A percentile compares a stretch with the other conserved stretches of the same genome.
Conservation (phyloP, 2,113 vertebrate species). For the Ctenodactylus gundi region DNA sequence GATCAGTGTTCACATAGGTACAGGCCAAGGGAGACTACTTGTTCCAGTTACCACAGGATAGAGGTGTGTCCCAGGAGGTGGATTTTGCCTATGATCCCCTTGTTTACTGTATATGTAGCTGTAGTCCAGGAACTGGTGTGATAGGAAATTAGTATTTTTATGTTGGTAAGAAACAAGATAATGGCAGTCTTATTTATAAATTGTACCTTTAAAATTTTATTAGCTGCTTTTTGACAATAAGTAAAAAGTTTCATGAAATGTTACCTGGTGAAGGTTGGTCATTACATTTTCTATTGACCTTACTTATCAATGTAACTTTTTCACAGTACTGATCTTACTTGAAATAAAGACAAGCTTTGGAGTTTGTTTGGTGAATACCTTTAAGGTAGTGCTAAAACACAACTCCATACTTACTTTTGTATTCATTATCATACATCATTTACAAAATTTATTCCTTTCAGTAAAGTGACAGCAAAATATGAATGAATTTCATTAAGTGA, state of each 20-base stretch:
- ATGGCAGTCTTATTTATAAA: conserved; percentile 45
- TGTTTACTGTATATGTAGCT: not conserved
- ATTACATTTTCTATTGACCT: not conserved
- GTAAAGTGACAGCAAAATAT: not conserved
- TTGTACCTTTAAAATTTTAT: conserved; percentile 58
- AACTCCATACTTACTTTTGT: not conserved
- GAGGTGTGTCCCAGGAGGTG: not conserved
- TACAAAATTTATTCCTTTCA: not conserved
- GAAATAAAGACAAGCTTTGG: conserved; percentile 8
- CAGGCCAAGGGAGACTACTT: not conserved
- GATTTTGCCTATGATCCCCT: not conserved
- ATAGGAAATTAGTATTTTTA: conserved; percentile 33
- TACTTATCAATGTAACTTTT: not conserved
- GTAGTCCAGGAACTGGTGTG: not conserved
- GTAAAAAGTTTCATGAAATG: conserved; percentile 60
- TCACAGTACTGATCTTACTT: not conserved
- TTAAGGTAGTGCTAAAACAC: not conserved
- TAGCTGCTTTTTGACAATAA: conserved; percentile 44
- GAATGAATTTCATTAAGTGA: not conserved
- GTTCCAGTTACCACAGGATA: not conserved
- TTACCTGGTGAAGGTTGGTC: conserved; percentile 27
- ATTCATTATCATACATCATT: not conserved
- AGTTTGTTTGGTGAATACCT: not conserved
- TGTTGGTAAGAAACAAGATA: conserved; percentile 46
- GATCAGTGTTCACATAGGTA: not conserved